Percentiles rank a stretch among this genome's conserved stretches.
phyloP scores from a whole-genome alignment of 1,140 invertebrate genomes.

The Nymphalis io region DNA sequence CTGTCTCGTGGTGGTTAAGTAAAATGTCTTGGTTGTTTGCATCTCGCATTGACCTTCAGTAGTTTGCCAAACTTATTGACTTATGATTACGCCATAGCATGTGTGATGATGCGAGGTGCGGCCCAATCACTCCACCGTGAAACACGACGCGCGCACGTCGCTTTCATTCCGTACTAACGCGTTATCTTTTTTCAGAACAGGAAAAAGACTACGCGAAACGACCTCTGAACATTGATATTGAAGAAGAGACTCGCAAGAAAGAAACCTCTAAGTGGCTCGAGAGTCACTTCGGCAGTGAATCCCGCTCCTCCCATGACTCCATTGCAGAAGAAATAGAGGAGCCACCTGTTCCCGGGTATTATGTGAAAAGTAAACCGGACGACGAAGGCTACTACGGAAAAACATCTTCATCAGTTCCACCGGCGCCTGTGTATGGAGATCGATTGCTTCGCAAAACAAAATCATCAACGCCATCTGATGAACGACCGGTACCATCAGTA shows the following conservation, averaged over 20 bases:
- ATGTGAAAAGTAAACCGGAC: conserved; percentile 86
- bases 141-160: conserved; percentile 53
- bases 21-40: conserved; percentile 65
- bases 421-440: conserved; percentile 67
- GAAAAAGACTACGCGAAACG: conserved; percentile 90
- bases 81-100: conserved; percentile 70
- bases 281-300: conserved; percentile 93
- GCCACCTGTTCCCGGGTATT: conserved; percentile 85
- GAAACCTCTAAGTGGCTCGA: conserved; percentile 95
- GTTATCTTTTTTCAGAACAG: conserved; percentile 68
- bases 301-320: conserved; percentile 86
- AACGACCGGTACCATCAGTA: conserved; percentile 55
- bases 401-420: conserved; percentile 60
- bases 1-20: conserved; percentile 59
- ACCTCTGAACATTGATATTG: conserved; percentile 90
- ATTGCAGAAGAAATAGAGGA: conserved; percentile 81
- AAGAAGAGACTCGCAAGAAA: conserved; percentile 92
- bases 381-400: conserved; percentile 74
- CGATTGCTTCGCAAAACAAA: conserved; percentile 69
- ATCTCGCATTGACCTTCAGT: conserved; percentile 75
- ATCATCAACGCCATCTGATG: conserved; percentile 74
- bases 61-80: conserved; percentile 77
- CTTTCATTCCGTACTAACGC: conserved; percentile 40
- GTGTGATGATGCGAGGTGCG: conserved; percentile 55
- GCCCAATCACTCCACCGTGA: conserved; percentile 46